Evolutionary conservation across 1,140 invertebrate species (phyloP).

Genomic region (Neelides sp.): DNA sequence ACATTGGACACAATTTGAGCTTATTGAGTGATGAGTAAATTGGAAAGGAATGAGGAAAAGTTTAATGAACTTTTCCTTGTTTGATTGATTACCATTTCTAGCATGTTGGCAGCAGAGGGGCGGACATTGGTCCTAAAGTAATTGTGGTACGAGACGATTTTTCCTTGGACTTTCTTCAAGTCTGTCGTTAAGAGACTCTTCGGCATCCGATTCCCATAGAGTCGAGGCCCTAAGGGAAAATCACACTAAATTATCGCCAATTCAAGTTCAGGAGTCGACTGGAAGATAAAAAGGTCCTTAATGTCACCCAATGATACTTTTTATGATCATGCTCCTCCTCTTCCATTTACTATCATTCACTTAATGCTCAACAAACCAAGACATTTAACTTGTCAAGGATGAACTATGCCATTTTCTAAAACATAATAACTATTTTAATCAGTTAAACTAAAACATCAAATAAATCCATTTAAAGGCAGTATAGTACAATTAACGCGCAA

Average conservation of each 20-base stretch:
- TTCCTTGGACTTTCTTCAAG: slow-evolving; percentile 47
- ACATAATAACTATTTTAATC: no score
- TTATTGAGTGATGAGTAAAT: no score
- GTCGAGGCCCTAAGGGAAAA: slow-evolving; percentile 39
- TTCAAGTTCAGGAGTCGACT: neutral
- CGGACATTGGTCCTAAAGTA: slow-evolving; percentile 58
- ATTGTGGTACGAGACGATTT: slow-evolving; percentile 63
- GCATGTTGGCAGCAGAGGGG: slow-evolving; percentile 64
- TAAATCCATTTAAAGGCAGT: no score
- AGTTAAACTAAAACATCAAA: no score
- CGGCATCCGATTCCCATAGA: slow-evolving; percentile 49
- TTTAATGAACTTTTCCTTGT: neutral
- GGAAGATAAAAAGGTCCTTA: neutral
- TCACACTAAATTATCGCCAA: neutral
- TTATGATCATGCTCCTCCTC: neutral
- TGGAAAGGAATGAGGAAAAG: no score
- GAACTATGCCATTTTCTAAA: no score
- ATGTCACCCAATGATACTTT: no score
- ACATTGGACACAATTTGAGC: no score
- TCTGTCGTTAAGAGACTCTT: slow-evolving; percentile 44
- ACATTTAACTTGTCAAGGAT: no score
- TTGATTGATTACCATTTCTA: slow-evolving; percentile 53
- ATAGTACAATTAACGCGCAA: no score
- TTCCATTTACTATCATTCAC: neutral
- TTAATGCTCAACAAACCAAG: neutral